Evolutionary conservation across 2,113 vertebrate genomes (phyloP).

Genomic region (Otis tarda): DNA sequence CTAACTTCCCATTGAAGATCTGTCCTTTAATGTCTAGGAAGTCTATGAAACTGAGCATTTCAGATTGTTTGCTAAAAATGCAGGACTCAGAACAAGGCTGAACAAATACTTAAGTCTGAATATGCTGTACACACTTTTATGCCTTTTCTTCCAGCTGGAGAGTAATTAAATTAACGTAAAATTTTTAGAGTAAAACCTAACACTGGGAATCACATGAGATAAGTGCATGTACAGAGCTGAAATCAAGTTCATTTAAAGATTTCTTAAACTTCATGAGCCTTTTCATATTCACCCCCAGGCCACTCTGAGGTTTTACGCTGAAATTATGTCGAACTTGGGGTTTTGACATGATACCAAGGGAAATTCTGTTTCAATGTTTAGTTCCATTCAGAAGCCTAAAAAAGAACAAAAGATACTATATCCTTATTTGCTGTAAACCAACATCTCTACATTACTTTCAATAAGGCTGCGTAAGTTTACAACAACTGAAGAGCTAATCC

Average conservation of each 20-base stretch:
- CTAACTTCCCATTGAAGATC: background rate
- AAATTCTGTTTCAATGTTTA: conserved; percentile 8
- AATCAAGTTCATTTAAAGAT: background rate
- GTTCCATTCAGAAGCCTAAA: background rate
- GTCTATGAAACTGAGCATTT: background rate
- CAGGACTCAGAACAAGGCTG: background rate
- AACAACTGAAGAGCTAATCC: conserved; percentile 28
- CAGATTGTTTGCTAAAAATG: background rate
- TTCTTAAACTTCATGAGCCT: background rate
- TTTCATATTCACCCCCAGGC: background rate
- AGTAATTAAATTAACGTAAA: background rate
- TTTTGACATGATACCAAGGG: background rate
- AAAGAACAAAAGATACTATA: background rate
- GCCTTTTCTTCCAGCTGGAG: background rate
- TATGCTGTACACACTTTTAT: background rate
- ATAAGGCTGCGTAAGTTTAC: background rate
- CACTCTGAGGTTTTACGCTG: background rate
- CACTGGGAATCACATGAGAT: background rate
- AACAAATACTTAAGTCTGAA: background rate
- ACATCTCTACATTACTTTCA: background rate
- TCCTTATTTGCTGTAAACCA: background rate
- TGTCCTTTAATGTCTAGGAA: background rate
- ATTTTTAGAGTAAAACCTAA: background rate
- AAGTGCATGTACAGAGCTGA: background rate
- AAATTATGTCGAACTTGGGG: background rate